phyloP scores from a whole-genome alignment of 2,797 vertebrate genomes.

The Eulemur coronatus region DNA sequence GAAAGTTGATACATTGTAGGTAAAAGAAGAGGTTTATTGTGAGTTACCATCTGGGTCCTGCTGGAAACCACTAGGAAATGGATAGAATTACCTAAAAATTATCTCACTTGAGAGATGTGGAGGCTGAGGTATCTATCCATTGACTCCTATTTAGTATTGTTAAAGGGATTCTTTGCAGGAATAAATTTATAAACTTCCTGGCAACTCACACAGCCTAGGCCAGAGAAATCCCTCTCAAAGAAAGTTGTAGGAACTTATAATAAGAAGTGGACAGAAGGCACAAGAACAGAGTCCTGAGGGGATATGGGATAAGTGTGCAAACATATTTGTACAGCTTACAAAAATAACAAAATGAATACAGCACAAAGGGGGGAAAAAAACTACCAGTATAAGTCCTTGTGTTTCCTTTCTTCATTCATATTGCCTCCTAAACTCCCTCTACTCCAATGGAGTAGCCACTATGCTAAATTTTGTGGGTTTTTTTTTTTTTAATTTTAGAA shows the following conservation, averaged over 20 bases:
- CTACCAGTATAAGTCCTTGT: neutral
- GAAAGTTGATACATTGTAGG: neutral
- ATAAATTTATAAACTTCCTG: neutral
- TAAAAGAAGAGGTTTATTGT: neutral
- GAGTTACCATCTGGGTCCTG: neutral
- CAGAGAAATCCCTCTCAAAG: neutral
- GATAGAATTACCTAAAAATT: neutral
- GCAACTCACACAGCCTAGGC: neutral
- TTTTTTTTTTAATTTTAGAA: too few species aligned
- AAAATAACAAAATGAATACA: neutral
- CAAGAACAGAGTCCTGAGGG: neutral
- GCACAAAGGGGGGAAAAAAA: neutral
- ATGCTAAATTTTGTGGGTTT: neutral
- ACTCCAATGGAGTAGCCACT: neutral
- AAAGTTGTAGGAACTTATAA: neutral
- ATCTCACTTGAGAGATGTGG: neutral
- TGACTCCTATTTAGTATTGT: neutral
- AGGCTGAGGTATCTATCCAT: neutral
- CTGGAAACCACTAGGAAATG: neutral
- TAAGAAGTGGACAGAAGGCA: neutral
- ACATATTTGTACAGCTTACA: neutral
- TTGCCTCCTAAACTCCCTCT: accelerated
- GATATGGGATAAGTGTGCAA: neutral
- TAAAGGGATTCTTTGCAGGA: neutral
- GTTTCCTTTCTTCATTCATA: neutral